Evolutionary conservation across 2,113 vertebrate species (phyloP).

Genomic region (Trogon surrucura): DNA sequence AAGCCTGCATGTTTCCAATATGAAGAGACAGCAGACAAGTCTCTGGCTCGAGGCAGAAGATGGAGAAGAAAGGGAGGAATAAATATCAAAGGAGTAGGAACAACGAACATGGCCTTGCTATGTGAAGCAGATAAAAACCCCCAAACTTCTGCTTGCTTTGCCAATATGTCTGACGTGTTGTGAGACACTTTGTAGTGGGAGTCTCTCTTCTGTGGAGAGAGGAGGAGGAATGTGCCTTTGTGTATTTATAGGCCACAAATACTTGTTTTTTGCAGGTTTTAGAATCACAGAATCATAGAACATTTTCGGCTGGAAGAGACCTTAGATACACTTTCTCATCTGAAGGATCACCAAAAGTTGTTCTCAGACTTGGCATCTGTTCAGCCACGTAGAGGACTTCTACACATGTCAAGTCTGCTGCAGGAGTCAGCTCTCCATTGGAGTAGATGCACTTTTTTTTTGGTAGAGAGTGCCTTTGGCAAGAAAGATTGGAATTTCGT

Average conservation of each 20-base stretch:
- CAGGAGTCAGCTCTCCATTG: not conserved
- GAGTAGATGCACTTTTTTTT: not conserved
- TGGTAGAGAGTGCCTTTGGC: not conserved
- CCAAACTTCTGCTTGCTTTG: not conserved
- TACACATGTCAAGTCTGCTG: not conserved
- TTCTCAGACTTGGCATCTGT: not conserved
- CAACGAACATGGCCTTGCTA: slow-evolving; percentile 44
- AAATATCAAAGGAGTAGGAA: slow-evolving; percentile 35
- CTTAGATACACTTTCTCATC: not conserved
- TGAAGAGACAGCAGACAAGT: slow-evolving; percentile 67
- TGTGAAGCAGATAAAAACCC: not conserved
- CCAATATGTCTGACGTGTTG: slow-evolving; percentile 32
- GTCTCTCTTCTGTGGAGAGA: slow-evolving; percentile 22
- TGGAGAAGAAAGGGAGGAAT: slow-evolving; percentile 55
- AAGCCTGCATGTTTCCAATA: slow-evolving; percentile 56
- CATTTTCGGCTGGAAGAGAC: no score
- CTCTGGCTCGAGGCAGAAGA: slow-evolving; percentile 64
- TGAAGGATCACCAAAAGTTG: not conserved
- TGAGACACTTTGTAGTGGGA: slow-evolving; percentile 33
- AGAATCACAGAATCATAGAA: not conserved
- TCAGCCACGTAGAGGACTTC: not conserved
- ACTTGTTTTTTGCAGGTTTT: slow-evolving; percentile 37
- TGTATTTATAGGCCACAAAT: slow-evolving; percentile 49
- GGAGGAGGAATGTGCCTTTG: not conserved
- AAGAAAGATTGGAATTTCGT: not conserved